Conservation (phyloP, 2,797 vertebrate species). For the Schizopygopsis malacanthus region DNA sequence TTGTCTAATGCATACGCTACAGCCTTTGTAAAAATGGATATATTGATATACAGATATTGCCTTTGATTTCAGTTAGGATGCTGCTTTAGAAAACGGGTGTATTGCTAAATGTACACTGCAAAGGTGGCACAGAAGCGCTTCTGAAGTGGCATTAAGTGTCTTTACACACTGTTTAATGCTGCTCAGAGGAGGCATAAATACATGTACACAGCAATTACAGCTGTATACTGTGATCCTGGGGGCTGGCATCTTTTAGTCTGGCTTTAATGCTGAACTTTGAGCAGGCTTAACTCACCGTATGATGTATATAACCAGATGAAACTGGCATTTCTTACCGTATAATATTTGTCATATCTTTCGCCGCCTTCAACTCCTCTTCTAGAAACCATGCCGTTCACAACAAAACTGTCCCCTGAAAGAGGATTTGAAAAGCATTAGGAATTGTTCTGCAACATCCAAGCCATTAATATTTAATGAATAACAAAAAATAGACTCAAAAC, state of each 20-base stretch:
- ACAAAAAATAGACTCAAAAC: constrained; percentile 36
- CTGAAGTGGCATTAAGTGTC: background rate
- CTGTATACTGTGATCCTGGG: background rate
- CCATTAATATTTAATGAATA: background rate
- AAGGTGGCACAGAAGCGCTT: background rate
- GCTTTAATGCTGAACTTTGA: background rate
- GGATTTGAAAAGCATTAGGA: background rate
- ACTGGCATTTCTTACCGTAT: constrained; percentile 73
- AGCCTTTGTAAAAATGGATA: background rate
- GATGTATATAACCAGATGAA: background rate
- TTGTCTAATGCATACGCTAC: background rate
- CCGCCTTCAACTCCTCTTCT: constrained; percentile 80
- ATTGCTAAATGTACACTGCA: background rate
- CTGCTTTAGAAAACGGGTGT: background rate
- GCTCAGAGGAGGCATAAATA: background rate
- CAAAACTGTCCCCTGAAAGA: constrained; percentile 83
- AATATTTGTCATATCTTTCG: constrained; percentile 75
- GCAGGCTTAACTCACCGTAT: background rate
- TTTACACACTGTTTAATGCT: background rate
- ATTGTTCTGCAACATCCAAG: background rate
- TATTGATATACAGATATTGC: too few relatives aligned
- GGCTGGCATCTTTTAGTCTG: background rate
- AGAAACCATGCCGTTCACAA: constrained; percentile 78
- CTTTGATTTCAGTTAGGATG: background rate
- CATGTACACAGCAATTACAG: background rate